Evolutionary conservation across 2,113 vertebrate species (phyloP), one percentile per base, ranked within the genome.

Genomic region (Engystomops pustulosus): DNA sequence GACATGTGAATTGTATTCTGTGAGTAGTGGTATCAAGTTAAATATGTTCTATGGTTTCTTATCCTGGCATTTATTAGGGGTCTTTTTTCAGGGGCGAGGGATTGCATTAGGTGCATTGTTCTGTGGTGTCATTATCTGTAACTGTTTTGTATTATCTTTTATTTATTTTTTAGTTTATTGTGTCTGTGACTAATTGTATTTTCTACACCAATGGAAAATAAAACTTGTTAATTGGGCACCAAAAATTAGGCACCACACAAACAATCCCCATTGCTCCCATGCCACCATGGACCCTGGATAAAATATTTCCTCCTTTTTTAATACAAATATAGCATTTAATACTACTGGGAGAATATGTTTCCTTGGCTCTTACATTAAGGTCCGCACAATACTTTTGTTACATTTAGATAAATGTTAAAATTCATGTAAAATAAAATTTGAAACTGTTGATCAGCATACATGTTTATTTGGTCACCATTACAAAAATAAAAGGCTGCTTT

Each of bases 11-110:
- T 89, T 94, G 93, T 97, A 94, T 96, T 92, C 89, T 92, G 95
- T 97, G 94, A 92, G 95, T 97, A 96, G 95, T 93, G 94, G 90
- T 95, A 93, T 91, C 93, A 90, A 92, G 95, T 96, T 96, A 95
- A 96, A 96, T 96, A 94, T 89, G 88, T 62, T 79, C 75, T 94
- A 92, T 88, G 87, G 92, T 88, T 89, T 78, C 47, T 92, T 90
- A 89, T 87, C 87, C 90, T 88, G 89, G 87, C 87, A 90, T 89
- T 89, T 88, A 88, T 91, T 89, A 86, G 34, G 82, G 41, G 44
- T 75, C 68, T 70, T 3, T 69, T 15, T 79, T 79, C 32, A 30
- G 49, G 71, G 34, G 81, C 36, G 58, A 36, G 65, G 58, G 75
- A n/a, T 34, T 55, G 65, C 62, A 70, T 36, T 38, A 55, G 58